These are phyloP conservation scores for Hirtodrosophila cameraria DNA, from an alignment of 2,888 invertebrate genomes.

Conservation along the genomic window DNA sequence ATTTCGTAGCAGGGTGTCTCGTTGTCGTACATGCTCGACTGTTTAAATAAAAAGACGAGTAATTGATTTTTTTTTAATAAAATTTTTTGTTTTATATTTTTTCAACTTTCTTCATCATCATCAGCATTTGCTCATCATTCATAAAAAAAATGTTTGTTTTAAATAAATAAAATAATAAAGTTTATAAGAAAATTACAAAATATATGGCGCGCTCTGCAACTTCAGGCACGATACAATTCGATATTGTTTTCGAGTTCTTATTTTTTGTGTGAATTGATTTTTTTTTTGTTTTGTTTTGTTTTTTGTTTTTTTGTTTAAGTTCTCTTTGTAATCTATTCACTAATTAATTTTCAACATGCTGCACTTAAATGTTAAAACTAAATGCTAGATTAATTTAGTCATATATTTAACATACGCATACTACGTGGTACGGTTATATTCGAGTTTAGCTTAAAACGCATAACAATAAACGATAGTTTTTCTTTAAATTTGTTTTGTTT, in stretches of 20 bases:
- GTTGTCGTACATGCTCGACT: too few species aligned
- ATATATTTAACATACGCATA: conserved; percentile 48
- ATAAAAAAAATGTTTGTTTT: conserved; percentile 55
- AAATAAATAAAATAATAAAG: conserved; percentile 76
- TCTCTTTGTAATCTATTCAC: conserved; percentile 36
- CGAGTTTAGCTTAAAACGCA: conserved; percentile 74
- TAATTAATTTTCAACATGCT: conserved; percentile 65
- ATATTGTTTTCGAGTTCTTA: conserved; percentile 53
- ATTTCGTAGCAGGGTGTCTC: too few species aligned
- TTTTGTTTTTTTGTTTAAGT: too few species aligned
- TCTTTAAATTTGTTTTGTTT: conserved; percentile 6
- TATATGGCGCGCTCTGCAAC: conserved; percentile 67
- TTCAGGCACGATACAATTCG: conserved; percentile 63
- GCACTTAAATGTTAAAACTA: conserved; percentile 56
- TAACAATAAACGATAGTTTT: conserved; percentile 70
- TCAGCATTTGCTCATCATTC: conserved; percentile 47
- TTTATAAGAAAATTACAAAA: conserved; percentile 66
- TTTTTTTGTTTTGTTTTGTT: conserved; percentile 24
- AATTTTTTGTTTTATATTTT: conserved; percentile 70
- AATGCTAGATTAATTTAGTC: conserved; percentile 63
- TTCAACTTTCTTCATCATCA: conserved; percentile 62
- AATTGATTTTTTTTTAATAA: conserved; percentile 56
- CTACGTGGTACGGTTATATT: conserved; percentile 46
- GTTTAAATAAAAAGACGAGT: conserved; percentile 28
- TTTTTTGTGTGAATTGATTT: conserved; percentile 31